These are phyloP conservation scores for Sylvietta virens DNA, from an alignment of 2,113 vertebrate species.

Conservation along the genomic window DNA sequence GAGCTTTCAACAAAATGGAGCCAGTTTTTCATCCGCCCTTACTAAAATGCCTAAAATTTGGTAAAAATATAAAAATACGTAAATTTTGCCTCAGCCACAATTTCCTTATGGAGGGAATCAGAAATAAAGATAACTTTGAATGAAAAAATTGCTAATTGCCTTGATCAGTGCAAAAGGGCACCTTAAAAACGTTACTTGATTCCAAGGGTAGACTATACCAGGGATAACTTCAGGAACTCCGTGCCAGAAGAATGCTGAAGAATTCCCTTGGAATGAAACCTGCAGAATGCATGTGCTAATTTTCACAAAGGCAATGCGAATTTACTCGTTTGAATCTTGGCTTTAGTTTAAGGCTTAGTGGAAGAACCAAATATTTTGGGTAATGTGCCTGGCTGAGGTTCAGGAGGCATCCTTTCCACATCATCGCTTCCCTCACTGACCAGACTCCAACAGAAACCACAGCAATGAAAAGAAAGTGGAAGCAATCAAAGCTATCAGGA, in stretches of 20 bases:
- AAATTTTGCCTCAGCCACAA: conserved; percentile 6
- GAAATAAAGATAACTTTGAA: conserved; percentile 58
- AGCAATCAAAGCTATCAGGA: not conserved
- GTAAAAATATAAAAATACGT: not conserved
- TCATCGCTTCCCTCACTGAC: not conserved
- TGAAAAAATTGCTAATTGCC: conserved; percentile 56
- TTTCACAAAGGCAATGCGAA: not conserved
- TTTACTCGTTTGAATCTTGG: not conserved
- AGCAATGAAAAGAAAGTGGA: not conserved
- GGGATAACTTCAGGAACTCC: not conserved
- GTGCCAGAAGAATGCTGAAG: not conserved
- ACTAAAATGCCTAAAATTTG: not conserved
- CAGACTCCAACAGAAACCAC: not conserved
- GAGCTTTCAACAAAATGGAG: not conserved
- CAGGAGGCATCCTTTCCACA: not conserved
- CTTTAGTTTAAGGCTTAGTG: not conserved
- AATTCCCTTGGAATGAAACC: not conserved
- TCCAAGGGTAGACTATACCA: not conserved
- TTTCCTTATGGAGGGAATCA: conserved; percentile 32
- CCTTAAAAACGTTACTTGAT: not conserved
- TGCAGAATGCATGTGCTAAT: not conserved
- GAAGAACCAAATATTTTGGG: not conserved
- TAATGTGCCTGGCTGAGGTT: not conserved
- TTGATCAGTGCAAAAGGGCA: conserved; percentile 23
- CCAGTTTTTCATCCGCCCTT: not conserved